These are phyloP conservation scores for Cyprinodon diabolis DNA, from an alignment of 2,797 vertebrate genomes.

Conservation along the genomic window DNA sequence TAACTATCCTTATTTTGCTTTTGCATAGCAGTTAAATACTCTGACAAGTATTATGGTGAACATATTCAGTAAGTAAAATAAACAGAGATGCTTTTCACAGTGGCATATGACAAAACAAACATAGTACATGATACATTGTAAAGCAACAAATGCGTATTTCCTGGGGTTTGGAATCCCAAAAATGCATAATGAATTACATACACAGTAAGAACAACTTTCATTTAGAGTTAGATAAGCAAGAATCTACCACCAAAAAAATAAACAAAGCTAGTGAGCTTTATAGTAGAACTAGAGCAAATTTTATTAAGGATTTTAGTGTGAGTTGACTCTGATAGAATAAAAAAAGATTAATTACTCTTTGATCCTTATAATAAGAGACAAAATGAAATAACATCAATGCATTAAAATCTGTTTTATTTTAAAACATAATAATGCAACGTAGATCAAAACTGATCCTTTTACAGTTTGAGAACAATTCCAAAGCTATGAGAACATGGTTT, in stretches of 20 bases:
- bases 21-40: background rate
- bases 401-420: background rate
- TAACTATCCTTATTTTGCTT: background rate
- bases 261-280: background rate
- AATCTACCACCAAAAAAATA: background rate
- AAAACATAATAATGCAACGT: background rate
- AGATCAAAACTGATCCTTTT: background rate
- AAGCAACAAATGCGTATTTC: conserved; percentile 13
- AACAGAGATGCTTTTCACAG: background rate
- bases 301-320: background rate
- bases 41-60: conserved; percentile 1
- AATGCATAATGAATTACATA: conserved; percentile 2
- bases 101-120: background rate
- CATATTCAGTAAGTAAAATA: background rate
- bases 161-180: background rate
- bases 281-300: background rate
- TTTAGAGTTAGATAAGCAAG: background rate
- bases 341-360: background rate
- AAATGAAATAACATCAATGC: background rate
- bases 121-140: conserved; percentile 36
- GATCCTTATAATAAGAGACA: background rate
- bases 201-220: background rate
- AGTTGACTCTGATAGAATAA: background rate
- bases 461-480: background rate
- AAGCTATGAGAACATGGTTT: background rate